Conservation (phyloP, 2,888 invertebrate species). For the Platycheirus rosarum region DNA sequence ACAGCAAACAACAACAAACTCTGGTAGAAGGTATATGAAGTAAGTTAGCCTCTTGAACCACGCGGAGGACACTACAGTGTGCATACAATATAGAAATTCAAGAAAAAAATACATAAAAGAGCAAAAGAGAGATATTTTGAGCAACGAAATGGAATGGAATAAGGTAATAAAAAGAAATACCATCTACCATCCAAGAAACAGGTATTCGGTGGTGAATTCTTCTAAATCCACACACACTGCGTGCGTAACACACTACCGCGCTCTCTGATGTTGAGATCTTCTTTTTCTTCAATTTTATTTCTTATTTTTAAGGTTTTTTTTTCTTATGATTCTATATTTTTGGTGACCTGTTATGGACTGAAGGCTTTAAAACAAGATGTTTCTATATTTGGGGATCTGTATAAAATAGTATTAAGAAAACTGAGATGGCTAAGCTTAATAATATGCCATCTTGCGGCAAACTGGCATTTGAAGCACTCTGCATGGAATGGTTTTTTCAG, state of each 20-base stretch:
- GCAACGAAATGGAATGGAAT: conserved; percentile 65
- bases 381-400: conserved; percentile 25
- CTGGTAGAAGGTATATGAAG: neutral
- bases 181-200: conserved; percentile 71
- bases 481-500: too few relatives aligned
- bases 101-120: conserved; percentile 4
- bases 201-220: conserved; percentile 73
- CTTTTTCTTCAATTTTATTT: conserved; percentile 61
- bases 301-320: conserved; percentile 34
- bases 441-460: too few relatives aligned
- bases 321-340: conserved; percentile 58
- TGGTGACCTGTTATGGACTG: conserved; percentile 70
- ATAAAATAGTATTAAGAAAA: too few relatives aligned
- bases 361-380: conserved; percentile 47
- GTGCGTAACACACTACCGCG: conserved; percentile 63
- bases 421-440: too few relatives aligned
- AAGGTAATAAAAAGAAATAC: conserved; percentile 73
- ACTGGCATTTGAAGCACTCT: too few relatives aligned
- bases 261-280: conserved; percentile 55
- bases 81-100: conserved; percentile 45
- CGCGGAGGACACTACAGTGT: conserved; percentile 69
- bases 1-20: conserved; percentile 16
- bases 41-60: conserved; percentile 73
- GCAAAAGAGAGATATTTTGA: conserved; percentile 17
- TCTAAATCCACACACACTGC: conserved; percentile 71